Base-by-base conservation (phyloP, 2,113 vertebrate genomes). In the Oncorhynchus clarkii region DNA sequence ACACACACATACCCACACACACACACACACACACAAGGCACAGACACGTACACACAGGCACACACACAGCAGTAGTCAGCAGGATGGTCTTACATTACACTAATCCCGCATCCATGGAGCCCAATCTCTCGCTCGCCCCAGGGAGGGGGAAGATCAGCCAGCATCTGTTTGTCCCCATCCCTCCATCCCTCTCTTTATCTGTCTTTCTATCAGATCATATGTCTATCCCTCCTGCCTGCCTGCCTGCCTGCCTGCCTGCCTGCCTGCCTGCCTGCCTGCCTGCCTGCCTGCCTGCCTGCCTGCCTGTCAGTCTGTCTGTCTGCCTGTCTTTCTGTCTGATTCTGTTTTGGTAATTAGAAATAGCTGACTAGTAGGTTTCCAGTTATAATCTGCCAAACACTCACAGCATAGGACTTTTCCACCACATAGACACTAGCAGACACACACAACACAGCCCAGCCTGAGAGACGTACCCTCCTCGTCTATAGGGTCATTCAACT, bases 61-160 rank as follows among this genome's bases (percentile, higher is more conserved):
- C 71, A 68, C 31, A 26, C 71, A 71, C 45, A 83, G 65, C 31
- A 64, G 22, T 26, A 74, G 74, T 80, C 77, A 87, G 83, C 85
- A 84, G 84, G 80, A 86, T 82, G 83, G 68, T 80, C 76, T 82
- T 82, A 88, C 82, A 87, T 76, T 82, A 70, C 77, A 84, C 80
- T 92, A 86, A 91, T 88, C 88, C 78, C 39, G 79, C 86, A 84
- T 91, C 90, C 84, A 75, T 85, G 80, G 86, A 87, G 88, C 86
- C 87, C 89, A 89, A 90, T 92, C 89, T 86, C 84, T 82, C 82
- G 71, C 78, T 86, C 14, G 67, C 87, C 84, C 85, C 12, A 4
- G 76, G 82, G 86, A 83, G 66, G 12, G 73, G 77, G 76, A 86
- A 86, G 86, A 91, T 91, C 81, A 82, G 85, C 77, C 65, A 85